phyloP scores from a whole-genome alignment of 1,140 invertebrate genomes.

The Drosophila repleta region DNA sequence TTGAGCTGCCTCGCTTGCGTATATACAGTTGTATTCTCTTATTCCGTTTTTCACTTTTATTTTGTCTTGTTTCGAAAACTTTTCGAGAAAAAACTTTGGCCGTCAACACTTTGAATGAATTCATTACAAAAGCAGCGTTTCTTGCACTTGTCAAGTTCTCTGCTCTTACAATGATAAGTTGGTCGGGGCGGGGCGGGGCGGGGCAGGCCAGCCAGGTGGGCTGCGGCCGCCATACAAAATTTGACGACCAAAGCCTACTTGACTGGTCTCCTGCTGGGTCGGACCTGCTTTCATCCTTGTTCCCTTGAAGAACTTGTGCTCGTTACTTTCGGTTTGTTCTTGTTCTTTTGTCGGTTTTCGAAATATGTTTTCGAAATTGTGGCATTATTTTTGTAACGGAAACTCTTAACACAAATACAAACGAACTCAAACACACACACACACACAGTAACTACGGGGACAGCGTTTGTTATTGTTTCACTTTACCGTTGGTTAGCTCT shows the following conservation, averaged over 20 bases:
- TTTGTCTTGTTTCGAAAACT: constrained; percentile 29
- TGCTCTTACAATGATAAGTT: constrained; percentile 26
- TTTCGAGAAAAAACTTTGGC: constrained; percentile 51
- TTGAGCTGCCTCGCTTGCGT: constrained; percentile 28
- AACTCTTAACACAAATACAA: constrained; percentile 69
- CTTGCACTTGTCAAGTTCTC: constrained; percentile 72
- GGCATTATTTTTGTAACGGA: constrained; percentile 67
- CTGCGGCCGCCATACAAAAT: constrained; percentile 35
- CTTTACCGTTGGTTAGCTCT: constrained; percentile 66
- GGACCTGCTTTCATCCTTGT: constrained; percentile 61
- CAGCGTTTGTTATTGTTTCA: constrained; percentile 47
- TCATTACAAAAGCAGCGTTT: constrained; percentile 69
- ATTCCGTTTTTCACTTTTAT: not conserved
- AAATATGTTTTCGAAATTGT: constrained; percentile 72
- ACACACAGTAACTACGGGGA: constrained; percentile 4
- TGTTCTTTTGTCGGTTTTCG: constrained; percentile 67
- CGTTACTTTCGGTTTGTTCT: constrained; percentile 69
- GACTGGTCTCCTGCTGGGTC: constrained; percentile 14
- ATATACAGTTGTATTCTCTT: constrained; percentile 21
- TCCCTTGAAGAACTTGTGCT: constrained; percentile 58
- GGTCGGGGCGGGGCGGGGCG: not conserved
- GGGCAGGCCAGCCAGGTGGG: constrained; percentile 15
- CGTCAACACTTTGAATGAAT: constrained; percentile 66
- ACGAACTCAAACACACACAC: constrained; percentile 31
- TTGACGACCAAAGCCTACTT: constrained; percentile 41